phyloP scores from a whole-genome alignment of 2,113 vertebrate genomes.

The Pitta sordida region DNA sequence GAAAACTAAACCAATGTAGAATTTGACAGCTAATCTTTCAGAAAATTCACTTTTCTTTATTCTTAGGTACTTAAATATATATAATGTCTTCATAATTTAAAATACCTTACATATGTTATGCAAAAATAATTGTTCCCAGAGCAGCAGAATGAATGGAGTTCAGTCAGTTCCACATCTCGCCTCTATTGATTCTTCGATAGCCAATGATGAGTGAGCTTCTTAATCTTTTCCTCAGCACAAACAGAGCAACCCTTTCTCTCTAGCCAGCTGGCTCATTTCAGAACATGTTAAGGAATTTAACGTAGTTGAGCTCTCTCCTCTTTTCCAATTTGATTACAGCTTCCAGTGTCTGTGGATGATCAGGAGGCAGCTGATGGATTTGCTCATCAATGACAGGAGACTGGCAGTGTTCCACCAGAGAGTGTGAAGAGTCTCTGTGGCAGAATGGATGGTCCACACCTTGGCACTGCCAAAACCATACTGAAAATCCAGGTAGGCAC shows the following conservation, averaged over 20 bases:
- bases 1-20: not conserved
- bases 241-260: not conserved
- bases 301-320: not conserved
- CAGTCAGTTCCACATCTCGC: not conserved
- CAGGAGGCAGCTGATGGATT: not conserved
- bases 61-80: not conserved
- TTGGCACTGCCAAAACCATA: not conserved
- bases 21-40: not conserved
- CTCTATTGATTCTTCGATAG: not conserved
- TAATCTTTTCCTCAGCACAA: not conserved
- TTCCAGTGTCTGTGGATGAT: not conserved
- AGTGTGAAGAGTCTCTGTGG: not conserved
- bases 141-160: not conserved
- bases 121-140: not conserved
- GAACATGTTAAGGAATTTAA: not conserved
- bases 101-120: not conserved
- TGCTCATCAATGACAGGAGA: not conserved
- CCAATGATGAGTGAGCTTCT: not conserved
- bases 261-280: not conserved
- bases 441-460: not conserved
- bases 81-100: not conserved
- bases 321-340: not conserved
- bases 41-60: not conserved
- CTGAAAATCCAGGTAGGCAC: not conserved
- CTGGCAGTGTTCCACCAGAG: not conserved